Percentiles rank a stretch among this genome's conserved stretches.
phyloP scores from a whole-genome alignment of 2,888 invertebrate species.

The Tetragonisca angustula region DNA sequence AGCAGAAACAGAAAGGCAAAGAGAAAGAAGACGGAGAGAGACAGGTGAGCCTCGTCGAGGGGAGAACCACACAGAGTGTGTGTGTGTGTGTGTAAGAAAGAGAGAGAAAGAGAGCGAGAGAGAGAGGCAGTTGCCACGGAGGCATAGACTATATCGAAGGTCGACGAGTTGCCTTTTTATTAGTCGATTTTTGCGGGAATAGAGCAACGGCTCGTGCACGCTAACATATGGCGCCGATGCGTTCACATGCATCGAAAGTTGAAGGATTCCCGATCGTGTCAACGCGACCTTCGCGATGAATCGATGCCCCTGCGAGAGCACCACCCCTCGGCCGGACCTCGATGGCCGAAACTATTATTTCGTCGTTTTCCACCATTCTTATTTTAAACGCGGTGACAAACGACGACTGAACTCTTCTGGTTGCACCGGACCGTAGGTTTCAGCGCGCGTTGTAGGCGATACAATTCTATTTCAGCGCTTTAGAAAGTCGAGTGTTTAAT shows the following conservation, averaged over 20 bases:
- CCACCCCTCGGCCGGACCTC: background rate
- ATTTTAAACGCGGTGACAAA: background rate
- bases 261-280: conserved; percentile 64
- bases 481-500: too few relatives aligned
- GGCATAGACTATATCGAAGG: conserved; percentile 79
- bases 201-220: conserved; percentile 67
- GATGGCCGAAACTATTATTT: background rate
- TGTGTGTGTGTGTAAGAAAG: background rate
- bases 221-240: conserved; percentile 75
- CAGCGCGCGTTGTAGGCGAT: background rate
- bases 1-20: conserved; percentile 42
- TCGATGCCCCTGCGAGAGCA: conserved; percentile 35
- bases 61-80: background rate
- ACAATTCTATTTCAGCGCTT: too few relatives aligned
- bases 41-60: conserved; percentile 19
- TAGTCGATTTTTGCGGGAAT: conserved; percentile 77
- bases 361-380: background rate
- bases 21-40: conserved; percentile 33
- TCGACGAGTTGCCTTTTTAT: conserved; percentile 79
- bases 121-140: conserved; percentile 60
- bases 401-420: background rate
- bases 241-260: conserved; percentile 56
- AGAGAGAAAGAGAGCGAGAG: conserved; percentile 29
- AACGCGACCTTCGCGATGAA: conserved; percentile 52
- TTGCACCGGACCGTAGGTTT: background rate